Evolutionary conservation across 2,113 vertebrate genomes (phyloP).

Genomic region (Rhinolophus ferrumequinum): DNA sequence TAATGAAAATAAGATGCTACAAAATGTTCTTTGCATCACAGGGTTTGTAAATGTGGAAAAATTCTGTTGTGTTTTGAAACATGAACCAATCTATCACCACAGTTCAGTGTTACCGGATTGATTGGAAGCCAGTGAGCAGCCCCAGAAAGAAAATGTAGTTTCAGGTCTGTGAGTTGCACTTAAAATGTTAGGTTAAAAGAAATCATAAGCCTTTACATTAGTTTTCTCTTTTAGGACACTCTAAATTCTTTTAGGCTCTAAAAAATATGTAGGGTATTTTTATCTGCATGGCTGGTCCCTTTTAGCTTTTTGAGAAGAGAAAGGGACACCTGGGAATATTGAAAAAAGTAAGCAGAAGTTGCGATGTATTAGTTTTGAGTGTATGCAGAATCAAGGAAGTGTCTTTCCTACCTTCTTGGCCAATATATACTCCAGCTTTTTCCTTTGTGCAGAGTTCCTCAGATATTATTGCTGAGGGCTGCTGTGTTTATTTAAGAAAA

Average conservation of each 20-base stretch:
- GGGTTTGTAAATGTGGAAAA: conserved; percentile 47
- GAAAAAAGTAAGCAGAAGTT: conserved; percentile 48
- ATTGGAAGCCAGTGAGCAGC: conserved; percentile 9
- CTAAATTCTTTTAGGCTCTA: conserved; percentile 51
- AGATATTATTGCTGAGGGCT: conserved; percentile 28
- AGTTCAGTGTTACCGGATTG: neutral
- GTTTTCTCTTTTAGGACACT: conserved; percentile 56
- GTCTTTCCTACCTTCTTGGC: conserved; percentile 29
- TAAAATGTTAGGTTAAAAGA: conserved; percentile 58
- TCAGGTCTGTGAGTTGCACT: conserved; percentile 37
- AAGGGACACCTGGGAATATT: conserved; percentile 26
- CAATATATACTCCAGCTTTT: neutral
- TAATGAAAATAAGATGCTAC: conserved; percentile 51
- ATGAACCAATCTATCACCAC: neutral
- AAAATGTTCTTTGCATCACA: neutral
- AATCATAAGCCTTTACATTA: neutral
- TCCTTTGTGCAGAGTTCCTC: neutral
- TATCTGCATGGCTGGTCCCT: conserved; percentile 35
- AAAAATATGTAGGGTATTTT: conserved; percentile 56
- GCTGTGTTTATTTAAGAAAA: conserved; percentile 58
- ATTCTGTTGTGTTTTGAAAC: neutral
- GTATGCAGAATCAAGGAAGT: neutral
- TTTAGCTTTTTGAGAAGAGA: conserved; percentile 48
- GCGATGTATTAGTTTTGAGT: neutral
- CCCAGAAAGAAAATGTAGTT: conserved; percentile 25